Conservation (phyloP, 2,888 invertebrate species). For the Gasteruption jaculator region DNA sequence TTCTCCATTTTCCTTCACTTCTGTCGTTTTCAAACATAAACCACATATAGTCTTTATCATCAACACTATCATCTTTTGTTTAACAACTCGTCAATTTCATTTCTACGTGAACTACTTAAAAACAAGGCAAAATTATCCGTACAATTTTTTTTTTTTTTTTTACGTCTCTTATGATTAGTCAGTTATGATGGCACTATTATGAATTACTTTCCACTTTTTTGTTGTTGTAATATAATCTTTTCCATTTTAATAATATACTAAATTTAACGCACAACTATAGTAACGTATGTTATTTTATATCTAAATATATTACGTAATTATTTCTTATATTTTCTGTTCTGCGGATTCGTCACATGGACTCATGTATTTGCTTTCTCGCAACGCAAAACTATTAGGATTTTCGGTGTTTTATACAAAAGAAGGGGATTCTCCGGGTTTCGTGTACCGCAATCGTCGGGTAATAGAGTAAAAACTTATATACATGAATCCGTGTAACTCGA, state of each 20-base stretch:
- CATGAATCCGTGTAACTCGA: too few species aligned
- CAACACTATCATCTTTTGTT: conserved; percentile 30
- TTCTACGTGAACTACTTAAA: conserved; percentile 26
- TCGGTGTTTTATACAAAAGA: too few species aligned
- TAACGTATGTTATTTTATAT: conserved; percentile 23
- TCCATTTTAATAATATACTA: too few species aligned
- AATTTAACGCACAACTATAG: conserved; percentile 33
- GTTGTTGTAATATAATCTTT: conserved; percentile 25
- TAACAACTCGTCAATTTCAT: conserved; percentile 24
- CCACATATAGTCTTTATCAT: conserved; percentile 39
- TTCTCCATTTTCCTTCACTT: conserved; percentile 9
- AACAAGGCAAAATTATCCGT: conserved; percentile 16
- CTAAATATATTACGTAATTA: conserved; percentile 21
- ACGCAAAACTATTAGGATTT: too few species aligned
- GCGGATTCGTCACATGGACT: background rate
- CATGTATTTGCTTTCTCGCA: too few species aligned
- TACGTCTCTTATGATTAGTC: conserved; percentile 37
- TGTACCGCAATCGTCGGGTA: too few species aligned
- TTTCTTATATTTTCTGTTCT: conserved; percentile 14
- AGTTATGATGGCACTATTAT: conserved; percentile 49
- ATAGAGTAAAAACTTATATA: too few species aligned
- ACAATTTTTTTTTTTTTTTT: conserved; percentile 13
- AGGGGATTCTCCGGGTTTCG: too few species aligned
- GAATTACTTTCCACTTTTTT: conserved; percentile 39
- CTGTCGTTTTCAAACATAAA: conserved; percentile 37